These are phyloP conservation scores for Stictonetta naevosa DNA, from an alignment of 2,113 vertebrate genomes.

Conservation along the genomic window DNA sequence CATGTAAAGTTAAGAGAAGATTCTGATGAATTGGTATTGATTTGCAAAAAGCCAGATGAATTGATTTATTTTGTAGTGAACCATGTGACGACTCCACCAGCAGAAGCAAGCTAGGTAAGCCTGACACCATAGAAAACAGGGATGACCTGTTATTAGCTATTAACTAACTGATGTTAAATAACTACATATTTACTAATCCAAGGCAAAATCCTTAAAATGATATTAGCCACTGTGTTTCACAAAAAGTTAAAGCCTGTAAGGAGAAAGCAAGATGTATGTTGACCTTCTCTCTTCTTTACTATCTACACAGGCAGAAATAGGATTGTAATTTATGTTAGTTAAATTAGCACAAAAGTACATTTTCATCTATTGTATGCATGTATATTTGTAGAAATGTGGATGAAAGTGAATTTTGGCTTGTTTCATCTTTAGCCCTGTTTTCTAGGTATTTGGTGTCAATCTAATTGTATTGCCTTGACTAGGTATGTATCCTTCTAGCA, in stretches of 20 bases:
- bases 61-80: not conserved
- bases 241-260: not conserved
- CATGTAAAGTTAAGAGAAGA: not conserved
- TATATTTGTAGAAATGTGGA: not conserved
- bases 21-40: not conserved
- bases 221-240: not conserved
- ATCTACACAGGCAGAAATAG: not conserved
- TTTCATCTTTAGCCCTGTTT: not conserved
- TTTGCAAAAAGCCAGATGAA: not conserved
- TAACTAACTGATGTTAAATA: not conserved
- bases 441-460: not conserved
- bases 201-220: not conserved
- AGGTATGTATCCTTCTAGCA: not conserved
- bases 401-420: not conserved
- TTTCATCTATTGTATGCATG: not conserved
- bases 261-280: not conserved
- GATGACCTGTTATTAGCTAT: not conserved
- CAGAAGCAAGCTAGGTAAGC: not conserved
- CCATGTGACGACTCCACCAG: not conserved
- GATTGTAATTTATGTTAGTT: not conserved
- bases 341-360: not conserved
- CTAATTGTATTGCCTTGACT: accelerated
- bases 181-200: not conserved
- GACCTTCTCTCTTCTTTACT: not conserved
- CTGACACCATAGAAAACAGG: not conserved